Base-by-base conservation (phyloP, 2,888 invertebrate genomes). In the Agrochola macilenta region DNA sequence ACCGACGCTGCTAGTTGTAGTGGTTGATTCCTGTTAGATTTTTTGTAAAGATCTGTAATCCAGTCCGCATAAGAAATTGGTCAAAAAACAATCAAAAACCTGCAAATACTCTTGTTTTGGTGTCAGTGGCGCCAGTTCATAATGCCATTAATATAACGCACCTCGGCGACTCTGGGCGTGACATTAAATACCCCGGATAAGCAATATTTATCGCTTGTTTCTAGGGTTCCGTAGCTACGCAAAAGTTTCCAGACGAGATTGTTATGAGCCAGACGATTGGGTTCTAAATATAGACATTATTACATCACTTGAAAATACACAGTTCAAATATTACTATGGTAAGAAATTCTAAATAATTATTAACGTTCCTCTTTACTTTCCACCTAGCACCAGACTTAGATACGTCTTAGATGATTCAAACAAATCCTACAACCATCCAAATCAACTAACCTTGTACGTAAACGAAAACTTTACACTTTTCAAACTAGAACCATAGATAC, bases 41-140 rank as follows among this genome's bases (percentile, higher is more conserved):
- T 43, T 46, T 43, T 1, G 12, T 7, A 2, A 17, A 17, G 23
- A 78, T 23, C 12, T 39, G n/a, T 57, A 11, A 54, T 12, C 12
- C 17, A 61, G 3, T 3, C n/a, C 12, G 0, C n/a, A 54, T 11
- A 66, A 11, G 52, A 75, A 63, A 57, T 30, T 14, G 35, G 26
- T 46, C n/a, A 57, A 73, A 73, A 64, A 70, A 46, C 23, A 2
- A 30, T 9, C 8, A 12, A 71, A 52, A 61, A 11, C 17, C 20
- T 4, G 65, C 69, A 85, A 86, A 86, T 78, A 78, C 35, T 46
- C n/a, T 57, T 71, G 61, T 74, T 63, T 86, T 71, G 74, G 79
- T 71, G 70, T 68, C 30, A 65, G 35, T 82, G 88, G 89, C 89
- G 88, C 88, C 89, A 83, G 46, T 54, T 57, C 39, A 54, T 69